A percentile compares a stretch with the other conserved stretches of the same genome.
Conservation (phyloP, 2,888 invertebrate genomes). For the Hymenopus coronatus region DNA sequence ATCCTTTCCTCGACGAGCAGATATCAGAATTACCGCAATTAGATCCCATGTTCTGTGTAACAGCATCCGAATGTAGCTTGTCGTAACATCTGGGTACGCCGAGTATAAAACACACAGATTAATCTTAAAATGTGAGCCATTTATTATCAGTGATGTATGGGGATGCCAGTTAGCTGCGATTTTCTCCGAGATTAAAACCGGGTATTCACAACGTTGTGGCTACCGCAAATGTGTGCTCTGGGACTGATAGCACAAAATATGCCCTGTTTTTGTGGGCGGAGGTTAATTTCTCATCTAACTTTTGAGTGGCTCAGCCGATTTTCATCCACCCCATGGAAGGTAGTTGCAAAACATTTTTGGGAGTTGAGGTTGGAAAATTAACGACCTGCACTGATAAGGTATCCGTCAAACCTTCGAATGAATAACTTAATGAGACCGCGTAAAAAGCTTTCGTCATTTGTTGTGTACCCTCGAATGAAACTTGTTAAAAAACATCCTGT, state of each 20-base stretch:
- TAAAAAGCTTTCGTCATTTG: neutral
- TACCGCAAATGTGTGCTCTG: neutral
- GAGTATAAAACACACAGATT: neutral
- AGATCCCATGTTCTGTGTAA: neutral
- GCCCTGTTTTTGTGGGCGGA: neutral
- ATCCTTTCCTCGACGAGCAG: neutral
- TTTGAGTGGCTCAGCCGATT: neutral
- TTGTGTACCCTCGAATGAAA: neutral
- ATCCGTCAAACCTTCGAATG: neutral
- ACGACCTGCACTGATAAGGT: neutral
- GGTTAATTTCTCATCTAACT: neutral
- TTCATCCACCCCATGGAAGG: neutral
- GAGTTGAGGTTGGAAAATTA: neutral
- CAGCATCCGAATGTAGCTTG: neutral
- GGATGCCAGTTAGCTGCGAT: neutral
- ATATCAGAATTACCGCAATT: neutral
- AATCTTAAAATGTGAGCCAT: neutral
- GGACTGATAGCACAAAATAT: neutral
- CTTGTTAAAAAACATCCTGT: neutral
- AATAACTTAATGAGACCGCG: neutral
- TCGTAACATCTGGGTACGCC: neutral
- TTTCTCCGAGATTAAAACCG: neutral
- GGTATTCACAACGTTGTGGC: neutral
- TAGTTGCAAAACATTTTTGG: neutral
- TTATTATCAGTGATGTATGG: neutral